phyloP scores from a whole-genome alignment of 1,140 invertebrate genomes.

The Ceratosolen solmsi region DNA sequence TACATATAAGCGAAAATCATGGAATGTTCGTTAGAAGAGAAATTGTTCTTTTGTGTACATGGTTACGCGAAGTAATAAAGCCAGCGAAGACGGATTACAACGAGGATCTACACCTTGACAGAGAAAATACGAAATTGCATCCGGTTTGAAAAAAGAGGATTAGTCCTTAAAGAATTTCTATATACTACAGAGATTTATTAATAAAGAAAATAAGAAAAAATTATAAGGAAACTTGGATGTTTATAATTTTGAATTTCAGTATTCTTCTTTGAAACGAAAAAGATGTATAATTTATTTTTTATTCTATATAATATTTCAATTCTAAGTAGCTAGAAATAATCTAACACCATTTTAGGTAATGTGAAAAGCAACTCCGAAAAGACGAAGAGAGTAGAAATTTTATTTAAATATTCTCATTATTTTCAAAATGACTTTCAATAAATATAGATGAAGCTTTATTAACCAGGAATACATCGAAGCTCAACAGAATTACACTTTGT shows the following conservation, averaged over 20 bases:
- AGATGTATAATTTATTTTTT: background rate
- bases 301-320: background rate
- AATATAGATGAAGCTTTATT: no score
- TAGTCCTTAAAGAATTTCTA: background rate
- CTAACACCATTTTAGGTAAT: background rate
- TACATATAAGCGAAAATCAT: background rate
- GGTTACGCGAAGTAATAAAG: slow-evolving; percentile 2
- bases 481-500: no score
- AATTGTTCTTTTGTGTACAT: background rate
- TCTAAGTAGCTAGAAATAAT: background rate
- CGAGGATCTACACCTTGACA: background rate
- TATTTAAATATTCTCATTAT: no score
- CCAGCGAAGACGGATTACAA: slow-evolving; percentile 12
- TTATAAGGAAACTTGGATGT: background rate
- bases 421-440: no score
- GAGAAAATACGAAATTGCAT: slow-evolving; percentile 1
- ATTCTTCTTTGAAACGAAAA: no score
- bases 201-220: background rate
- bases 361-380: no score
- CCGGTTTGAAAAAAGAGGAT: background rate
- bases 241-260: background rate
- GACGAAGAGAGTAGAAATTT: no score
- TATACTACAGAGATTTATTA: background rate
- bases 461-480: no score
- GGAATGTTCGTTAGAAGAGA: background rate